Percentiles rank a stretch among this genome's conserved stretches.
These are phyloP conservation scores for Plotosus lineatus DNA, from an alignment of 2,113 vertebrate genomes.

Conservation along the genomic window DNA sequence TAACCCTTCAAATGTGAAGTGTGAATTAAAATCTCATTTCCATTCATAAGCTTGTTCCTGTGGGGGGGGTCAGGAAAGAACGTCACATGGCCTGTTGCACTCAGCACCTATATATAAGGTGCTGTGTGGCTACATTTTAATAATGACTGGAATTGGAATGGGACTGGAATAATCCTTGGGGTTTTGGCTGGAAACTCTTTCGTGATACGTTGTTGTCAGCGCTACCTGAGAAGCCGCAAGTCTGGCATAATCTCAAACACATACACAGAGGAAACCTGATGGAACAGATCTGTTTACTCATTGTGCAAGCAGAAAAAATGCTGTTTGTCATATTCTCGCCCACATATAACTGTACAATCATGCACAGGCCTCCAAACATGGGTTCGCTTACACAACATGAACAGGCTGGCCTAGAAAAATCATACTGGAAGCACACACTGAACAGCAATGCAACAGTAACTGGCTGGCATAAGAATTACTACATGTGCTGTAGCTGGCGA, in stretches of 20 bases:
- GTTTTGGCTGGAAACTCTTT: slow-evolving; percentile 21
- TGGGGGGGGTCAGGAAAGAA: slow-evolving; percentile 39
- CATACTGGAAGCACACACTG: slow-evolving; percentile 20
- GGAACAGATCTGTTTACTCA: slow-evolving; percentile 59
- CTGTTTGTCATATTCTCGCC: slow-evolving; percentile 54
- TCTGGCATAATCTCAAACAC: not conserved
- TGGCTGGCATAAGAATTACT: slow-evolving; percentile 6
- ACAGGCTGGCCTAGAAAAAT: slow-evolving; percentile 32
- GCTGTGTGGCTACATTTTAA: slow-evolving; percentile 55
- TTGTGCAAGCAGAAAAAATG: slow-evolving; percentile 47
- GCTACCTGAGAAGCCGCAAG: slow-evolving; percentile 20
- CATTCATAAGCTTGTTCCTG: slow-evolving; percentile 57
- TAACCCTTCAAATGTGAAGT: slow-evolving; percentile 60
- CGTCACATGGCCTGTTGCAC: slow-evolving; percentile 55
- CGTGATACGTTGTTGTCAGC: slow-evolving; percentile 27
- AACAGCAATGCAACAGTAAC: slow-evolving; percentile 11
- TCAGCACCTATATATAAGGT: slow-evolving; percentile 55
- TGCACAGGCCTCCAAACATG: slow-evolving; percentile 31
- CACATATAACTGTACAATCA: slow-evolving; percentile 46
- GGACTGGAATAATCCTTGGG: slow-evolving; percentile 13
- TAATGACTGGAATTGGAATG: slow-evolving; percentile 9
- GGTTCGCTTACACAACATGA: slow-evolving; percentile 17
- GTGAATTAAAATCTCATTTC: slow-evolving; percentile 73
- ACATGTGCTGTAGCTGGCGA: not conserved
- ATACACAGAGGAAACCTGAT: slow-evolving; percentile 28